phyloP scores from a whole-genome alignment of 2,113 vertebrate genomes.

The Cairina moschata region DNA sequence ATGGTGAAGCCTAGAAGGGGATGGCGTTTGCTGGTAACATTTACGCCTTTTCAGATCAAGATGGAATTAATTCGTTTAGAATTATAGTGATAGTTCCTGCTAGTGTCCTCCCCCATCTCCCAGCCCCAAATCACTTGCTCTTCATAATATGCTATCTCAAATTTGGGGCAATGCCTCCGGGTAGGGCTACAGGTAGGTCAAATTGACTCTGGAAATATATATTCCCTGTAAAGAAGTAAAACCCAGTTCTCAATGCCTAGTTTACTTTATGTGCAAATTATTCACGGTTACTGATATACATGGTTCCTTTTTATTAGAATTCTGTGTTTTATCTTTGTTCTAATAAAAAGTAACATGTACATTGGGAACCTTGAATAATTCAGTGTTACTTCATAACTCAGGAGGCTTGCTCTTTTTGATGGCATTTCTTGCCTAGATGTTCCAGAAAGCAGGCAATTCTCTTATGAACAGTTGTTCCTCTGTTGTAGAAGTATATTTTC shows the following conservation, averaged over 20 bases:
- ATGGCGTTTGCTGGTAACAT: not conserved
- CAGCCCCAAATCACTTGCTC: not conserved
- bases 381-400: not conserved
- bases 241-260: not conserved
- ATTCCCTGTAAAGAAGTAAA: not conserved
- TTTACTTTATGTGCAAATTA: conserved; percentile 7
- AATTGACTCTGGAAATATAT: not conserved
- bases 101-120: not conserved
- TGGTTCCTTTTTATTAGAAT: not conserved
- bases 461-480: conserved; percentile 23
- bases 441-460: conserved; percentile 45
- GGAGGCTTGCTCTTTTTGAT: not conserved
- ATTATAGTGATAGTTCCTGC: not conserved
- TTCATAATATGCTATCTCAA: not conserved
- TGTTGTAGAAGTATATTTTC: conserved; percentile 33
- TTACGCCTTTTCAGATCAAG: not conserved
- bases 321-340: not conserved
- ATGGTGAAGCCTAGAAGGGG: not conserved
- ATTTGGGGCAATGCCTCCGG: not conserved
- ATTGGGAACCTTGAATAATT: conserved; percentile 50
- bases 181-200: not conserved
- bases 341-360: conserved; percentile 20
- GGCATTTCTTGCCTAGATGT: not conserved
- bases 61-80: not conserved
- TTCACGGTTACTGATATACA: not conserved